A percentile compares a stretch with the other conserved stretches of the same genome.
Evolutionary conservation across 1,140 invertebrate genomes (phyloP).

Genomic region (Lepeophtheirus salmonis): DNA sequence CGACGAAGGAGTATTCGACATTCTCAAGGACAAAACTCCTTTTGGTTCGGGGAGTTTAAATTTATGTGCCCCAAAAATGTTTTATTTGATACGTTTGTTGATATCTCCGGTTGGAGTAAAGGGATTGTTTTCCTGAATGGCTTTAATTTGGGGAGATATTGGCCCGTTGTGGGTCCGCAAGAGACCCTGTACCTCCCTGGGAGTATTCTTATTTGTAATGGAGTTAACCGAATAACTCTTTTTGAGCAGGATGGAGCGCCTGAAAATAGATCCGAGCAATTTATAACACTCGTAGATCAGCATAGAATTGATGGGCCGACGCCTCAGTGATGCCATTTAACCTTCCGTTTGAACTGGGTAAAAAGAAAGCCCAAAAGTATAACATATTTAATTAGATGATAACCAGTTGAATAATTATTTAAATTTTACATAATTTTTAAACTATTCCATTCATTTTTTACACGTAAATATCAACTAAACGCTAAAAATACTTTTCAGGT

Average conservation of each 20-base stretch:
- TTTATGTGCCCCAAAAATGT: neutral
- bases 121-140: constrained; percentile 45
- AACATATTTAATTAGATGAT: no score
- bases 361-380: no score
- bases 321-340: neutral
- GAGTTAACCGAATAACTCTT: neutral
- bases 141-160: constrained; percentile 42
- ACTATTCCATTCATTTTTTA: no score
- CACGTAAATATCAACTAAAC: no score
- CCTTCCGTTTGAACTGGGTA: no score
- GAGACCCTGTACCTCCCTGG: constrained; percentile 38
- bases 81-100: constrained; percentile 28
- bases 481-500: no score
- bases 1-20: neutral
- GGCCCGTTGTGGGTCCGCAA: constrained; percentile 35
- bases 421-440: no score
- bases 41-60: constrained; percentile 8
- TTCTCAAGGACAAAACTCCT: neutral
- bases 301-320: constrained; percentile 8
- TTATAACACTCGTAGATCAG: neutral
- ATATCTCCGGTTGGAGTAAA: constrained; percentile 32
- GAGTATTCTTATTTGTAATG: constrained; percentile 29
- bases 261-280: neutral
- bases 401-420: no score
- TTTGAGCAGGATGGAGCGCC: neutral